Percentiles rank a stretch among this genome's conserved stretches.
phyloP scores from a whole-genome alignment of 2,888 invertebrate species.

The Caenorhabditis sp. region DNA sequence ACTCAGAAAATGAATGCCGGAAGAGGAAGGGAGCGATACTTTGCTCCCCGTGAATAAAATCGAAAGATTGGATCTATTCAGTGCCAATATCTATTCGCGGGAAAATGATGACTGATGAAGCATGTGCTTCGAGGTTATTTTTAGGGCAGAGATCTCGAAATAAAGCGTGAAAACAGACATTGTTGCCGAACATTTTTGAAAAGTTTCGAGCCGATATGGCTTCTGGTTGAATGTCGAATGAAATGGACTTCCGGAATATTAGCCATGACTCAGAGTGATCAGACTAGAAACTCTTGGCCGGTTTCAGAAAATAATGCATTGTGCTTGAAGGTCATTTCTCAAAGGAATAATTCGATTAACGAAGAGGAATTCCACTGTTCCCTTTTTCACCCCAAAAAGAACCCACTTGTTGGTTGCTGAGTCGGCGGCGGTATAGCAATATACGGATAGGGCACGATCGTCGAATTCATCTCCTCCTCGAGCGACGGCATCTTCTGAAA shows the following conservation, averaged over 20 bases:
- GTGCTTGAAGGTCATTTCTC: slow-evolving; percentile 35
- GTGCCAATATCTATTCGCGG: no score
- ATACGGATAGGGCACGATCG: slow-evolving; percentile 32
- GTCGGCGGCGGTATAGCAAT: slow-evolving; percentile 45
- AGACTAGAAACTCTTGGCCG: not conserved
- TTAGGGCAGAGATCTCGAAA: no score
- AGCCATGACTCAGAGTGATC: no score
- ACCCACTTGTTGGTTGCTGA: slow-evolving; percentile 46
- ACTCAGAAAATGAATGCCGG: not conserved
- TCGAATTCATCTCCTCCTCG: slow-evolving; percentile 31
- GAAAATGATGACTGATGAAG: no score
- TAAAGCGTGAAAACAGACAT: no score
- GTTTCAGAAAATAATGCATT: not conserved
- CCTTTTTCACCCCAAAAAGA: slow-evolving; percentile 3
- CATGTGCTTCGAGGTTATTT: no score
- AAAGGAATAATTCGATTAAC: slow-evolving; percentile 4
- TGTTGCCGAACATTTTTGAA: no score
- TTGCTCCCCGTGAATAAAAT: no score
- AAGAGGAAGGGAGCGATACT: not conserved
- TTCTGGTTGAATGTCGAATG: not conserved
- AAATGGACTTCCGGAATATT: no score
- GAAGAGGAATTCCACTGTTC: not conserved
- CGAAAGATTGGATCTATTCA: no score
- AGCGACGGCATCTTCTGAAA: not conserved
- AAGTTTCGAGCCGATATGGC: no score